Evolutionary conservation across 2,113 vertebrate species (phyloP).

Genomic region (Agapornis roseicollis): DNA sequence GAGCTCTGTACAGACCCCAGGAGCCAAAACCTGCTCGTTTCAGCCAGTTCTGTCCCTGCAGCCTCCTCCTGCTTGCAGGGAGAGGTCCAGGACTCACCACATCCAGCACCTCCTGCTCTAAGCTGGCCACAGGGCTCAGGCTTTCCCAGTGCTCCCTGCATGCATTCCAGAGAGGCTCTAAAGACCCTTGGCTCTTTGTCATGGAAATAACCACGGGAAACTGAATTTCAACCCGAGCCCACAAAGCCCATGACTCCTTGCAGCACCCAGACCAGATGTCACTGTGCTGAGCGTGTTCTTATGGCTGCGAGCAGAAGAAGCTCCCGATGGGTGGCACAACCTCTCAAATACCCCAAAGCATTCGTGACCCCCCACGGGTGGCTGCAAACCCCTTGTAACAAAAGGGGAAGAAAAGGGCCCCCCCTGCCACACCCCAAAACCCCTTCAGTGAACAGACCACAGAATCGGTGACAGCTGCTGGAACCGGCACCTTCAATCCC

Average conservation of each 20-base stretch:
- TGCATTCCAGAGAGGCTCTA: rapidly evolving
- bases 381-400: background rate
- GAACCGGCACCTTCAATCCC: rapidly evolving
- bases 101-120: rapidly evolving
- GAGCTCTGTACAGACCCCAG: rapidly evolving
- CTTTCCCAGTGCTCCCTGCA: background rate
- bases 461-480: background rate
- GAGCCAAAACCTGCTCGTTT: background rate
- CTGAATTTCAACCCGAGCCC: background rate
- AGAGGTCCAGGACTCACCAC: background rate
- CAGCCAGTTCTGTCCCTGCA: rapidly evolving
- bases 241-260: rapidly evolving
- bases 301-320: rapidly evolving
- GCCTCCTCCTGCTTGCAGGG: background rate
- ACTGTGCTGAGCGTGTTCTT: rapidly evolving
- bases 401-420: rapidly evolving
- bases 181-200: no score
- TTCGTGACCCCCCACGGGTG: no score
- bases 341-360: rapidly evolving
- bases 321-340: rapidly evolving
- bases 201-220: background rate
- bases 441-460: rapidly evolving
- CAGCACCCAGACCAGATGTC: rapidly evolving
- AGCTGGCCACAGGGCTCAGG: background rate
- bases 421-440: rapidly evolving